A percentile compares a stretch with the other conserved stretches of the same genome.
Conservation (phyloP, 64 coral and sea anemone genomes). For the Dendronephthya gigantea region DNA sequence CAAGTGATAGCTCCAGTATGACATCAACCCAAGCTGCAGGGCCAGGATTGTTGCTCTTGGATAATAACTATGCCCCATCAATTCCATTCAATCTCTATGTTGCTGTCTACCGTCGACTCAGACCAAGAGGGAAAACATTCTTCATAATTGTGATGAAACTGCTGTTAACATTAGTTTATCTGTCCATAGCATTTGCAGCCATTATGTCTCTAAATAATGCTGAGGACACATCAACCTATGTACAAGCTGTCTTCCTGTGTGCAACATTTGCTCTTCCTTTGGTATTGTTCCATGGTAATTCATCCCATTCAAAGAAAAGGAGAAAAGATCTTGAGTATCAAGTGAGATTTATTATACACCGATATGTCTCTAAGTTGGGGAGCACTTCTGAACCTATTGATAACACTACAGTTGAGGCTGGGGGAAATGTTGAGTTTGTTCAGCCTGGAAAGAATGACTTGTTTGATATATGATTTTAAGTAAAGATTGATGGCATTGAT, state of each 20-base stretch:
- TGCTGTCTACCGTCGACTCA: not conserved
- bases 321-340: constrained; percentile 1
- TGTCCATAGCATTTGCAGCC: not conserved
- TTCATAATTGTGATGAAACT: not conserved
- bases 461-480: not conserved
- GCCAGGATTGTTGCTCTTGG: not conserved
- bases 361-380: not conserved
- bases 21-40: not conserved
- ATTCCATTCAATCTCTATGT: constrained; percentile 9
- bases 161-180: not conserved
- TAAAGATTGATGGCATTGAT: not conserved
- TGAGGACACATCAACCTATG: not conserved
- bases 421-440: not conserved
- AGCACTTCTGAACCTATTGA: not conserved
- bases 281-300: not conserved
- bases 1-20: not conserved
- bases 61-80: not conserved
- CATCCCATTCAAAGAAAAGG: not conserved
- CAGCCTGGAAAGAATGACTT: not conserved
- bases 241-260: not conserved
- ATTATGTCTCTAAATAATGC: not conserved
- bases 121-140: not conserved
- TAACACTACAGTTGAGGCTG: not conserved
- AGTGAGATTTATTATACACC: constrained; percentile 1
- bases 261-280: not conserved